These are phyloP conservation scores for Magallana gigas DNA, from an alignment of 1,140 invertebrate species.

Conservation along the genomic window DNA sequence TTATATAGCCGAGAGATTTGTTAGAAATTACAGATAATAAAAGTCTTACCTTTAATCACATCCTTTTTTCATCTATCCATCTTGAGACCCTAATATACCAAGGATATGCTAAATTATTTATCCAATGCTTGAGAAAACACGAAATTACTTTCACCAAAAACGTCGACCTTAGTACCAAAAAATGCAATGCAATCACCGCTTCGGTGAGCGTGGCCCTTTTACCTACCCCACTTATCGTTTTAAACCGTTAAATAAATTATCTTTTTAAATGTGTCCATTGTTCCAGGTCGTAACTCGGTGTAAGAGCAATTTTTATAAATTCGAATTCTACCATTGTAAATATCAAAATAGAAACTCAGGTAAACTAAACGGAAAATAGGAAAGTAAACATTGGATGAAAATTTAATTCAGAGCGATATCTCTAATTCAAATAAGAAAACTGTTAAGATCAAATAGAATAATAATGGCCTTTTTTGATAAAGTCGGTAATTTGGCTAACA, in stretches of 20 bases:
- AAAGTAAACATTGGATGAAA: slow-evolving; percentile 12
- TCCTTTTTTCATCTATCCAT: slow-evolving; percentile 10
- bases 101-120: slow-evolving; percentile 17
- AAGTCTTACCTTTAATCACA: slow-evolving; percentile 4
- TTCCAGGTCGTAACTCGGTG: slow-evolving; percentile 34
- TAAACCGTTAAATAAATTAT: slow-evolving; percentile 31
- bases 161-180: background rate
- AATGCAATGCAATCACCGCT: slow-evolving; percentile 8
- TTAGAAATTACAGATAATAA: background rate
- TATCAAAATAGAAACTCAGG: slow-evolving; percentile 24
- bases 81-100: background rate
- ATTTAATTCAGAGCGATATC: slow-evolving; percentile 34
- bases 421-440: slow-evolving; percentile 26
- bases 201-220: background rate
- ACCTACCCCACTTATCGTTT: slow-evolving; percentile 24
- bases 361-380: slow-evolving; percentile 2
- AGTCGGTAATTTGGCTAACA: background rate
- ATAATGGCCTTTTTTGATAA: slow-evolving; percentile 16
- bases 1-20: no score
- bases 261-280: slow-evolving; percentile 26
- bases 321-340: background rate
- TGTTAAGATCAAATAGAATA: slow-evolving; percentile 29
- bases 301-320: slow-evolving; percentile 29
- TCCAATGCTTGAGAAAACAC: background rate
- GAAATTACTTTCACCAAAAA: slow-evolving; percentile 22